Conservation (phyloP, 2,797 vertebrate genomes). For the Petrocephalus schoutedeni region DNA sequence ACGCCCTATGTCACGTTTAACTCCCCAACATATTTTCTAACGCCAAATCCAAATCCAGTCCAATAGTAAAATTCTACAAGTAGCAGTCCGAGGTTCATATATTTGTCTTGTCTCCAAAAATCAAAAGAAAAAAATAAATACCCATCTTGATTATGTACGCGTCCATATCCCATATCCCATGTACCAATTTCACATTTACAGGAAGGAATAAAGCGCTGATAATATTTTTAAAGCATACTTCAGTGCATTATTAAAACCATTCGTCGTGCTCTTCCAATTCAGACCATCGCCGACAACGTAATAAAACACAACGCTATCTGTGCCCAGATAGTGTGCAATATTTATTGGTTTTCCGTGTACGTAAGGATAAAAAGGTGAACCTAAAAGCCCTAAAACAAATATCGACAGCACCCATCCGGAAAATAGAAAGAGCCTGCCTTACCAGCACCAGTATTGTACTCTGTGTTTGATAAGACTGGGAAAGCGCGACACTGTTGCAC, state of each 20-base stretch:
- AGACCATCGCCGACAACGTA: background rate
- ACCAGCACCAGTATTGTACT: background rate
- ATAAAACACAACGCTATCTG: background rate
- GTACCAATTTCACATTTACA: conserved; percentile 3
- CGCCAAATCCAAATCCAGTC: background rate
- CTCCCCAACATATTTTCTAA: background rate
- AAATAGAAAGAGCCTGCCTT: background rate
- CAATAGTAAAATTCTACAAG: background rate
- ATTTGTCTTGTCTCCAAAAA: conserved; percentile 15
- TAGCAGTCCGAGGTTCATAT: background rate
- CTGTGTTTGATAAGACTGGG: background rate
- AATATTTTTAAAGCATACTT: conserved; percentile 8
- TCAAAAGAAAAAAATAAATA: conserved; percentile 37
- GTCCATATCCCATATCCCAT: background rate
- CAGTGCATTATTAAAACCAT: conserved; percentile 4
- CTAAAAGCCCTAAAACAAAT: conserved; percentile 7
- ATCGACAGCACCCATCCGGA: conserved; percentile 29
- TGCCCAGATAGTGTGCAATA: background rate
- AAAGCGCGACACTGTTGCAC: background rate
- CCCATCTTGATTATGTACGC: conserved; percentile 42
- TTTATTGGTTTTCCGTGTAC: conserved; percentile 1
- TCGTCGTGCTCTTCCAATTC: background rate
- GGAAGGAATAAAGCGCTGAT: conserved; percentile 8
- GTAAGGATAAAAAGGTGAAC: background rate
- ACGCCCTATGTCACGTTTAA: background rate